These are phyloP conservation scores for Junco hyemalis DNA, from an alignment of 2,113 vertebrate genomes.

Conservation along the genomic window DNA sequence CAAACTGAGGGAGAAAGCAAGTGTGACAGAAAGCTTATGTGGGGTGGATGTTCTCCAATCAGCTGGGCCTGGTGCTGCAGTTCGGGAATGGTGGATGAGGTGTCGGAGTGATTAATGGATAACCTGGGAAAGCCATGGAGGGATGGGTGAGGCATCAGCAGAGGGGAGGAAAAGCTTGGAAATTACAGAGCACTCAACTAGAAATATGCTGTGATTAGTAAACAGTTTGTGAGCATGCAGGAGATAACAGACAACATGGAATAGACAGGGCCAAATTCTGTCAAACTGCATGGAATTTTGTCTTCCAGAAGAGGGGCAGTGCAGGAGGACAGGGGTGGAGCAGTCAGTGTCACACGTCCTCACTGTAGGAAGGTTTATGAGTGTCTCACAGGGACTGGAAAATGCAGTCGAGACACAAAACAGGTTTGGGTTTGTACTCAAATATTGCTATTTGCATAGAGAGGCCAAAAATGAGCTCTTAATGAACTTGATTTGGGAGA, in stretches of 20 bases:
- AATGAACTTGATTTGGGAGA: background rate
- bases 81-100: background rate
- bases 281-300: background rate
- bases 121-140: background rate
- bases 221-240: background rate
- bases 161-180: background rate
- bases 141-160: background rate
- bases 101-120: background rate
- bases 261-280: background rate
- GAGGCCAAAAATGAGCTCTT: background rate
- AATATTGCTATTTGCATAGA: fast-evolving
- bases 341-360: background rate
- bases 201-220: background rate
- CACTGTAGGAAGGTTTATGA: background rate
- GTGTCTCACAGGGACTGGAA: background rate
- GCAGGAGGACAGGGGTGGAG: background rate
- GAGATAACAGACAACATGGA: background rate
- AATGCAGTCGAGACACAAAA: background rate
- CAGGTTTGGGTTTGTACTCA: background rate
- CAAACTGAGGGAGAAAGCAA: background rate
- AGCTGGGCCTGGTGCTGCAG: background rate
- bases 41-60: background rate
- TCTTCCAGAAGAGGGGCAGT: background rate
- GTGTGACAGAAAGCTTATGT: background rate
- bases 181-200: background rate